Evolutionary conservation across 1,140 invertebrate species (phyloP).

Genomic region (Adoxophyes honmai): DNA sequence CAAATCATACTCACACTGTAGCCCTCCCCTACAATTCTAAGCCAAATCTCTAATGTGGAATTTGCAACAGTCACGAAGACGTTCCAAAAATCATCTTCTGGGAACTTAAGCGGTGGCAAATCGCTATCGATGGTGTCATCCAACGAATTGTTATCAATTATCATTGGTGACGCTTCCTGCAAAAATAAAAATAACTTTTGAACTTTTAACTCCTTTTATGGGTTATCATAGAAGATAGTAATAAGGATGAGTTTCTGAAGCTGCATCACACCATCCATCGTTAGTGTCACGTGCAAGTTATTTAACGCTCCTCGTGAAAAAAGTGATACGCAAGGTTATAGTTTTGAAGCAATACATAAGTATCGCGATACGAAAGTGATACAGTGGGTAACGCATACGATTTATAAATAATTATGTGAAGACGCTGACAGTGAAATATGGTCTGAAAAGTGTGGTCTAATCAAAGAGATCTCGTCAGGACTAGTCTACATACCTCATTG

Average conservation of each 20-base stretch:
- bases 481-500: constrained; percentile 47
- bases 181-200: too few species aligned
- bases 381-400: background rate
- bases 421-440: background rate
- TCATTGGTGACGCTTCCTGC: constrained; percentile 33
- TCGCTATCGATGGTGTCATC: constrained; percentile 58
- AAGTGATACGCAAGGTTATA: background rate
- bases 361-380: constrained; percentile 3
- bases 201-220: too few species aligned
- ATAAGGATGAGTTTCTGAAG: background rate
- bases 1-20: constrained; percentile 73
- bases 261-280: background rate
- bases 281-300: constrained; percentile 4
- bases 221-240: too few species aligned
- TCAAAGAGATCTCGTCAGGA: background rate
- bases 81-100: constrained; percentile 74
- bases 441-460: background rate
- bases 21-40: constrained; percentile 73
- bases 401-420: too few species aligned
- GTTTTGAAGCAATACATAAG: constrained; percentile 2
- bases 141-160: constrained; percentile 24
- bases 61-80: constrained; percentile 76
- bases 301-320: background rate
- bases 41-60: constrained; percentile 77
- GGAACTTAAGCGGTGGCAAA: constrained; percentile 69